Percentiles rank a stretch among this genome's conserved stretches.
These are phyloP conservation scores for Mellilla xanthometata DNA, from an alignment of 2,888 invertebrate genomes.

Conservation along the genomic window DNA sequence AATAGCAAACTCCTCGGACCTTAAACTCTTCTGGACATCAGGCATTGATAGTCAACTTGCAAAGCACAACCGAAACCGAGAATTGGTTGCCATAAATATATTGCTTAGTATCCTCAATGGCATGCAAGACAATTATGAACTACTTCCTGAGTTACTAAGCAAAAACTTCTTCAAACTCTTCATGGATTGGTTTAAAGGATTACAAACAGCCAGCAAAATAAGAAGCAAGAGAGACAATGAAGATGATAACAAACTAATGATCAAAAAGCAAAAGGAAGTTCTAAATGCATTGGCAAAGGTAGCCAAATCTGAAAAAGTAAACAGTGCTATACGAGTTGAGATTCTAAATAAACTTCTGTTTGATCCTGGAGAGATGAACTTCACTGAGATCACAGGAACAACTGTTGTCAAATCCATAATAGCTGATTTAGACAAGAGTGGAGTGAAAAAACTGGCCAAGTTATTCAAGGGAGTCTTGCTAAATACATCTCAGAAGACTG, in stretches of 20 bases:
- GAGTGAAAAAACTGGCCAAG: constrained; percentile 84
- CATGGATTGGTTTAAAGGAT: constrained; percentile 84
- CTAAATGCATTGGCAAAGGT: constrained; percentile 75
- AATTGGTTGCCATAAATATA: constrained; percentile 83
- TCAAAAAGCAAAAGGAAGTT: constrained; percentile 80
- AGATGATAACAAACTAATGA: constrained; percentile 76
- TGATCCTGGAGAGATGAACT: constrained; percentile 87
- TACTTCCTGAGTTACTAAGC: constrained; percentile 83
- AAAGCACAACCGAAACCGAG: constrained; percentile 81
- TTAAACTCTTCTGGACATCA: constrained; percentile 81
- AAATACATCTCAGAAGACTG: constrained; percentile 76
- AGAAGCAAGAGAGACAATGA: constrained; percentile 73
- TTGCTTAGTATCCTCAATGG: constrained; percentile 80
- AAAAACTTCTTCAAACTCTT: constrained; percentile 85
- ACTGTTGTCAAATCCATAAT: constrained; percentile 85
- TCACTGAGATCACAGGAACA: constrained; percentile 87
- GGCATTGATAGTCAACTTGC: constrained; percentile 68
- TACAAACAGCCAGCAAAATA: constrained; percentile 81
- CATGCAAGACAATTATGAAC: constrained; percentile 63
- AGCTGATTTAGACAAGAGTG: constrained; percentile 81
- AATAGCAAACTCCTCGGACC: constrained; percentile 75
- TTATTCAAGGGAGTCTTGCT: constrained; percentile 84
- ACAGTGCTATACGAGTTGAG: constrained; percentile 77
- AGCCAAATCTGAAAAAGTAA: constrained; percentile 72
- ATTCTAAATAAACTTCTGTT: constrained; percentile 85